Conservation (phyloP, 2,797 vertebrate genomes). For the Enteromius argenteus region DNA sequence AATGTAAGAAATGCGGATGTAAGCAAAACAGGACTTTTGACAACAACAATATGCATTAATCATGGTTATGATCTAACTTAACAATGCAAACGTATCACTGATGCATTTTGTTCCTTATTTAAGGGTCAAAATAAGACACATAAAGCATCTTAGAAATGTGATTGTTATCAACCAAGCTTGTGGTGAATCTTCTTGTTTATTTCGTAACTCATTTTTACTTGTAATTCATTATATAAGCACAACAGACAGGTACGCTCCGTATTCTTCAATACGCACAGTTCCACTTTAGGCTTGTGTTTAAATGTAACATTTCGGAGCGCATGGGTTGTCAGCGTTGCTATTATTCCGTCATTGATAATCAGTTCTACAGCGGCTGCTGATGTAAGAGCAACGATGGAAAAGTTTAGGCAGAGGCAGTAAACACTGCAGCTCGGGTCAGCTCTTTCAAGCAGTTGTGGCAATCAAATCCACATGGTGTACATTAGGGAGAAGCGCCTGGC, state of each 20-base stretch:
- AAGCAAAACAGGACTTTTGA: background rate
- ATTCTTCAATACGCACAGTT: background rate
- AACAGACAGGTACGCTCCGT: background rate
- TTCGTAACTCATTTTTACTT: background rate
- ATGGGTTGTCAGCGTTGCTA: background rate
- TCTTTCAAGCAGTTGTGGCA: constrained; percentile 24
- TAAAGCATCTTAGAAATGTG: background rate
- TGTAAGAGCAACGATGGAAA: background rate
- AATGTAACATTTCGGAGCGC: background rate
- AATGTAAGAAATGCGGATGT: background rate
- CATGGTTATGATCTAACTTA: background rate
- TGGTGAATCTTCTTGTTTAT: background rate
- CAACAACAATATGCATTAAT: background rate
- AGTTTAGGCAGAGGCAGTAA: constrained; percentile 33
- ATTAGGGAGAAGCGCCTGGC: constrained; percentile 39
- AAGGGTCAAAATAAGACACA: background rate
- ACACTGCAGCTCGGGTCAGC: constrained; percentile 16
- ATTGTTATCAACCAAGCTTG: background rate
- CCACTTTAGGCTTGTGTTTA: background rate
- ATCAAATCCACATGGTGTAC: constrained; percentile 55
- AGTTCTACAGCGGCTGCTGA: background rate
- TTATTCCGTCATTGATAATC: background rate
- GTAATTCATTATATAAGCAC: background rate
- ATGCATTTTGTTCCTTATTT: background rate
- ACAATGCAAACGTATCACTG: background rate